A percentile compares a stretch with the other conserved stretches of the same genome.
Conservation (phyloP, 2,888 invertebrate species). For the Nymphalis c-album region DNA sequence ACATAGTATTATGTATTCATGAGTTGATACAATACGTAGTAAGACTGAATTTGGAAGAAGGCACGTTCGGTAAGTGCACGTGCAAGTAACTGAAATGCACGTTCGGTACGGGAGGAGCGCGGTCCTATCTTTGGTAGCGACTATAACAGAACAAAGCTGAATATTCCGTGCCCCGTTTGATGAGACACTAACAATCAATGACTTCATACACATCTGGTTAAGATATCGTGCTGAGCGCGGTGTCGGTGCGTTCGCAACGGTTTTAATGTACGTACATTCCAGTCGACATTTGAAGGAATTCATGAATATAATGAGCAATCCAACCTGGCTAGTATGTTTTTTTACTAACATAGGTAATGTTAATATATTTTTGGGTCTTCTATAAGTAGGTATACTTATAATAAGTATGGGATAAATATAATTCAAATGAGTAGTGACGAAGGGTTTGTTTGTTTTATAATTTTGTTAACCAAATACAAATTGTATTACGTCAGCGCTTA, state of each 20-base stretch:
- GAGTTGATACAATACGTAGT: background rate
- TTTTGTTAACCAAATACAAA: slow-evolving; percentile 17
- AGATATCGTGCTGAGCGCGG: background rate
- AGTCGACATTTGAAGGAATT: background rate
- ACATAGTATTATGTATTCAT: background rate
- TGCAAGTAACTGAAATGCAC: background rate
- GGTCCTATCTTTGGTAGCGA: background rate
- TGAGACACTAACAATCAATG: background rate
- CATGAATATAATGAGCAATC: too few relatives aligned
- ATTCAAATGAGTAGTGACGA: too few relatives aligned
- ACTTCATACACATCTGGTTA: slow-evolving; percentile 20
- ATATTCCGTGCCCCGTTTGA: background rate
- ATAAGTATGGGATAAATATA: too few relatives aligned
- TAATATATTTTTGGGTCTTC: background rate
- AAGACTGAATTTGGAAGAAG: background rate
- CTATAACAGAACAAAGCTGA: background rate
- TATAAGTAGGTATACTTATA: too few relatives aligned
- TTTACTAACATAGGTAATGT: background rate
- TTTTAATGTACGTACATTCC: background rate
- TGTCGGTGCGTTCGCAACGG: background rate
- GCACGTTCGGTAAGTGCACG: slow-evolving; percentile 4
- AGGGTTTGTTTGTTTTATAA: too few relatives aligned
- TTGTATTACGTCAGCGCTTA: slow-evolving; percentile 15
- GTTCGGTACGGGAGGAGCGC: background rate
- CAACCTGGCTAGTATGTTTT: too few relatives aligned